phyloP scores from a whole-genome alignment of 2,113 vertebrate genomes.

The Marmota flaviventris region DNA sequence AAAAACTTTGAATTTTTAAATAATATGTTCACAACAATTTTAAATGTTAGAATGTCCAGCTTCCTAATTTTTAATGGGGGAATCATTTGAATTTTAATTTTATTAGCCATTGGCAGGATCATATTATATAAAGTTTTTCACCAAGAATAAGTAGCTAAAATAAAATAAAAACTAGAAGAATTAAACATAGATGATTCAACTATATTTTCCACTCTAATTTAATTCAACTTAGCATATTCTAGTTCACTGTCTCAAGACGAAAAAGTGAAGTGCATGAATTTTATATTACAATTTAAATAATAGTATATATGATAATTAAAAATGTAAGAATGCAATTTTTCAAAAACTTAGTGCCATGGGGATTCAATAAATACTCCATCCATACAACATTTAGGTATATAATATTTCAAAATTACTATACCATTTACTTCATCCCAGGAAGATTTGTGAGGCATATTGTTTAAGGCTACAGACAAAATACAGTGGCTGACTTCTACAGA shows the following conservation, averaged over 20 bases:
- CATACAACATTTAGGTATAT: not conserved
- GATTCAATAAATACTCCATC: not conserved
- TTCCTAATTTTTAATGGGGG: not conserved
- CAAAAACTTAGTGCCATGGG: not conserved
- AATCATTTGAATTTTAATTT: conserved; percentile 73
- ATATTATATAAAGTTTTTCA: conserved; percentile 15
- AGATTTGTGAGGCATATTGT: not conserved
- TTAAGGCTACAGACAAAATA: not conserved
- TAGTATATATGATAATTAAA: not conserved
- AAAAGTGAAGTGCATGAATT: not conserved
- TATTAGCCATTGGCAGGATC: conserved; percentile 65
- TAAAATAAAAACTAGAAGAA: conserved; percentile 72
- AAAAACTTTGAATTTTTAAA: conserved; percentile 5
- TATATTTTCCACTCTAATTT: conserved; percentile 78
- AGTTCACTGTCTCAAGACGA: conserved; percentile 74
- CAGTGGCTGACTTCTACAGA: not conserved
- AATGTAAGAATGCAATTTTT: not conserved
- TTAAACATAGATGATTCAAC: conserved; percentile 65
- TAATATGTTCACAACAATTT: not conserved
- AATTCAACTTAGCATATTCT: conserved; percentile 67
- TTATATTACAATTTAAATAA: conserved; percentile 37
- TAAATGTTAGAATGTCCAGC: not conserved
- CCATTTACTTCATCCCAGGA: not conserved
- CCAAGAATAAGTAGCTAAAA: conserved; percentile 69
- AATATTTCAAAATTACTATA: not conserved